Evolutionary conservation across 1,140 invertebrate genomes (phyloP), one percentile per base, ranked within the genome.

Genomic region (Drosophila nannoptera): DNA sequence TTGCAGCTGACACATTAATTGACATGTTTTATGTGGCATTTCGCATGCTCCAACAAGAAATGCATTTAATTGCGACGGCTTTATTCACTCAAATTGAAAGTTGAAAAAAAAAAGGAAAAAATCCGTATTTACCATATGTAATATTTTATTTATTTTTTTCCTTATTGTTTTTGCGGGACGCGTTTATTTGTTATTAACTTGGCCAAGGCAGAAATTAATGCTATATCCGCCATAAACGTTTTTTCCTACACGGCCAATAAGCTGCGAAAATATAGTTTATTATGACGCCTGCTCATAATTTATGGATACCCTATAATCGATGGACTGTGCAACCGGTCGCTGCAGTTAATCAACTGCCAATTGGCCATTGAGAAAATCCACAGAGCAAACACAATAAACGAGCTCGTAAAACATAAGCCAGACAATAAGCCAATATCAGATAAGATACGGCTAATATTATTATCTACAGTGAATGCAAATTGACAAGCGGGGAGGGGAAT

Each of bases 281-380:
- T 74, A 60, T 69, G 43, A 46, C 58, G 46, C 31, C 56, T 65
- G 55, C 43, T 50, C 38, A 52, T 49, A 75, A 63, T 76, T 83
- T 84, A 83, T 82, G 75, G 58, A 75, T 68, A 65, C 53, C 66
- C 69, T 69, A 75, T 22, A 22, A 22, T 22, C 22, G 22, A 22
- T 61, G 60, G 46, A 56, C 43, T 55, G 5, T 32, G 49, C n/a
- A 35, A 73, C 50, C 36, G 40, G 71, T 55, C 53, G 58, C 66
- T 49, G 64, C 53, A 60, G 72, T 64, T 84, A 83, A 78, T 84
- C 68, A 84, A 84, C 72, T 84, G 60, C 22, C 71, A 48, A 74
- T 71, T 70, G 70, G 45, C 59, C 42, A 66, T 60, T 52, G 66
- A 40, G 29, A 29, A 50, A 64, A 69, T 73, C 14, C 48, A 22